Conservation (phyloP, 2,888 invertebrate genomes). For the Dolomedes plantarius region DNA sequence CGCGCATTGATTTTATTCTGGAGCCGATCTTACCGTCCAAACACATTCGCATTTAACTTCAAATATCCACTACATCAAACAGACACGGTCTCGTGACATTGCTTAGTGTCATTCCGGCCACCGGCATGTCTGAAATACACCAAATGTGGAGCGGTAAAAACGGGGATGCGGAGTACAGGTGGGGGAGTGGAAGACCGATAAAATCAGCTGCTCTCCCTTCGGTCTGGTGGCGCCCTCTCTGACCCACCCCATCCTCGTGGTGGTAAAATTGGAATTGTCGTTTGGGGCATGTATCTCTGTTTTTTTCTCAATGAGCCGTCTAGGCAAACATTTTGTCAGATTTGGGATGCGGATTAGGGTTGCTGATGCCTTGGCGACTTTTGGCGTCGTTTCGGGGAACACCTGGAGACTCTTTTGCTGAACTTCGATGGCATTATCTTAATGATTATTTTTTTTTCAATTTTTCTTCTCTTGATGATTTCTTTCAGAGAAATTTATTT, state of each 20-base stretch:
- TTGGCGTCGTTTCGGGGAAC: neutral
- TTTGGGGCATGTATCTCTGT: slow-evolving; percentile 49
- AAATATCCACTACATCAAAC: neutral
- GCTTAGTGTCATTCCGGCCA: neutral
- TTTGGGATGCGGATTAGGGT: slow-evolving; percentile 27
- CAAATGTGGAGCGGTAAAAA: slow-evolving; percentile 46
- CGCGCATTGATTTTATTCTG: neutral
- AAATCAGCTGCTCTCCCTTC: slow-evolving; percentile 13
- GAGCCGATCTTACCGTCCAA: neutral
- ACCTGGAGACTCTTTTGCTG: neutral
- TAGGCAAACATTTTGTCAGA: slow-evolving; percentile 66
- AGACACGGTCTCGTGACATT: neutral
- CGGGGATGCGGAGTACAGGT: slow-evolving; percentile 32
- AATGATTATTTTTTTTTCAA: too few relatives aligned
- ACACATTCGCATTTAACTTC: neutral
- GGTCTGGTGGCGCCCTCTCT: slow-evolving; percentile 47
- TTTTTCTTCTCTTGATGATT: too few relatives aligned
- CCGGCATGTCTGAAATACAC: slow-evolving; percentile 23
- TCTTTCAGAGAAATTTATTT: too few relatives aligned
- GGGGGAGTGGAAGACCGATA: slow-evolving; percentile 23
- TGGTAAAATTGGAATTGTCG: slow-evolving; percentile 64
- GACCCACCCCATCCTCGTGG: slow-evolving; percentile 36
- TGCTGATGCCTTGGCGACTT: slow-evolving; percentile 19
- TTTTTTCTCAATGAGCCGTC: slow-evolving; percentile 47
- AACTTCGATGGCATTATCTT: too few relatives aligned